Percentiles rank a stretch among this genome's conserved stretches.
Evolutionary conservation across 1,140 invertebrate species (phyloP).

Genomic region (Diuraphis noxia): DNA sequence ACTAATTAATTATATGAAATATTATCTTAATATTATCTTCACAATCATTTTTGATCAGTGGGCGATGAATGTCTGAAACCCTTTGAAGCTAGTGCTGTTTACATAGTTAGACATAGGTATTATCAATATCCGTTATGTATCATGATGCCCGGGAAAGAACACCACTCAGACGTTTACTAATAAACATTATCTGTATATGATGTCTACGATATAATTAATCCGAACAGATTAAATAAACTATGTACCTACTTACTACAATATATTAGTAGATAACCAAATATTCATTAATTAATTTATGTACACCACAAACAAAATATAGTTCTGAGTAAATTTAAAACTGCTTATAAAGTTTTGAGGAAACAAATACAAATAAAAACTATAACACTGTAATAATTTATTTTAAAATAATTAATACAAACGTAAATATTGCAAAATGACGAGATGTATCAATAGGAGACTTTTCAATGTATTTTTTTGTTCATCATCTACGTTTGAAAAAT

Average conservation of each 20-base stretch:
- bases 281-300: background rate
- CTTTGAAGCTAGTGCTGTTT: constrained; percentile 3
- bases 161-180: constrained; percentile 2
- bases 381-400: background rate
- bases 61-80: background rate
- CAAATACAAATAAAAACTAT: background rate
- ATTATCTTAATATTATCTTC: background rate
- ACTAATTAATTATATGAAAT: background rate
- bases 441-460: background rate
- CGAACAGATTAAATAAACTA: background rate
- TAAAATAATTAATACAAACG: background rate
- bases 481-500: background rate
- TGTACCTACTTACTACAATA: background rate
- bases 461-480: background rate
- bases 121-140: constrained; percentile 5
- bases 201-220: background rate
- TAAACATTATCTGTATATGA: background rate
- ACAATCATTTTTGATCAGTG: background rate
- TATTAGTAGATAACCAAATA: background rate
- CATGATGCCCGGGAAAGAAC: background rate
- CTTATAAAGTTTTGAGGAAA: background rate
- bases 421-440: background rate
- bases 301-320: background rate
- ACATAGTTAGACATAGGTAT: background rate
- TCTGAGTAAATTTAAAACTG: background rate